These are phyloP conservation scores for Urophycis tenuis DNA, from an alignment of 2,797 vertebrate genomes.

Conservation along the genomic window DNA sequence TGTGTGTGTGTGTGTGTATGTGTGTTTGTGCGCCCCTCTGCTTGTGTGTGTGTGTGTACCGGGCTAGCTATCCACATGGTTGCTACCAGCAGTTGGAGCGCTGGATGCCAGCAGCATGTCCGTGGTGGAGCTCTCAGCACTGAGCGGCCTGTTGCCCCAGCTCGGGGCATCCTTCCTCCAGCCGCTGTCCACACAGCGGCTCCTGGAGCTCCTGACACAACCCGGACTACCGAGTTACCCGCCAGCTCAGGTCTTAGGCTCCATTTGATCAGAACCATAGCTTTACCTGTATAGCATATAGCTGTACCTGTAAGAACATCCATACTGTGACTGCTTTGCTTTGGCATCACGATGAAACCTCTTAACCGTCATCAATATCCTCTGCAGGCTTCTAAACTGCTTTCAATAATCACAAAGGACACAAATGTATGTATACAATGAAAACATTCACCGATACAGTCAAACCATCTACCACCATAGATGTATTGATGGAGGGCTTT, in stretches of 20 bases:
- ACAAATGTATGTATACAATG: slow-evolving; percentile 71
- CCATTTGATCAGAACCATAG: background rate
- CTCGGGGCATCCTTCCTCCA: slow-evolving; percentile 76
- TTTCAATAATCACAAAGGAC: slow-evolving; percentile 69
- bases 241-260: slow-evolving; percentile 74
- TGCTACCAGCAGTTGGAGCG: slow-evolving; percentile 66
- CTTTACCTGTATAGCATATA: background rate
- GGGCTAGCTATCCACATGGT: slow-evolving; percentile 76
- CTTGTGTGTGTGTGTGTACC: slow-evolving; percentile 14
- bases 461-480: background rate
- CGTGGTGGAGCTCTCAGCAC: slow-evolving; percentile 60
- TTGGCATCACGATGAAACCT: background rate
- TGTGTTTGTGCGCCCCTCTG: background rate
- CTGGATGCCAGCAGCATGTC: slow-evolving; percentile 66
- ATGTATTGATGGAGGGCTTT: slow-evolving; percentile 18
- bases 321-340: background rate
- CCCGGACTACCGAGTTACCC: slow-evolving; percentile 65
- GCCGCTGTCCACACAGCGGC: slow-evolving; percentile 67
- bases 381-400: slow-evolving; percentile 75
- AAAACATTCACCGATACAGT: background rate
- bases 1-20: background rate
- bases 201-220: slow-evolving; percentile 71
- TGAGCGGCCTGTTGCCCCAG: slow-evolving; percentile 74
- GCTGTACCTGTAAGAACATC: background rate
- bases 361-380: slow-evolving; percentile 1